Base-by-base conservation (phyloP, 2,888 invertebrate genomes). In the Acanthosoma haemorrhoidale region DNA sequence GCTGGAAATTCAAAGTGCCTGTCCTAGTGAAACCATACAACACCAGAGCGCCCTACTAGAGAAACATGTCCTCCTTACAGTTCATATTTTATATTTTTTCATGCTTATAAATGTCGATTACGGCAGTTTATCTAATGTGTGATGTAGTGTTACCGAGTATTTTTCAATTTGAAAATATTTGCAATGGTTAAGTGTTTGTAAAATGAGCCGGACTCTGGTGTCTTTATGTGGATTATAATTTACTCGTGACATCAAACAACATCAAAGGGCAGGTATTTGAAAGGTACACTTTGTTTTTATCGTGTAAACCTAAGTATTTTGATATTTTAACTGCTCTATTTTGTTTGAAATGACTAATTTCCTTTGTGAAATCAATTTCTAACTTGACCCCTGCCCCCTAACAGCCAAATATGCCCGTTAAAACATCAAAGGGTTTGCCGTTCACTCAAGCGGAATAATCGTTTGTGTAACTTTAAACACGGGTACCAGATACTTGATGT, bases 211-310 rank as follows among this genome's bases (percentile, higher is more conserved):
- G 18, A 32, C 21, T 32, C 16, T 51, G 41, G 68, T 43, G 31
- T 66, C 36, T 61, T n/a, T 32, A 63, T 69, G 61, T 64, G 72
- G 61, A 67, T 67, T 36, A 60, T 68, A 31, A 68, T 61, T 68
- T 70, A 59, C 57, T 34, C 34, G 61, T 58, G 43, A 72, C 71
- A 72, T 72, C 72, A 72, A 72, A 72, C 70, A 61, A 72, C 70
- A 64, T 72, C 72, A 70, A 72, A 72, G 72, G 69, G 29, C 69
- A 61, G 59, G 70, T 61, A 72, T 72, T 72, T 72, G 68, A 70
- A 70, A 72, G 72, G 72, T 72, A 70, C 18, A 34, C 31, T 34
- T 59, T 38, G 25, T 68, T 59, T 43, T 68, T 59, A 16, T 39
- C 36, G 25, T 11, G 36, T 38, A 11, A 15, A 41, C 13, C 1